Evolutionary conservation across 53 echinoderm and acorn worm genomes (phyloP).

Genomic region (Antedon mediterranea): DNA sequence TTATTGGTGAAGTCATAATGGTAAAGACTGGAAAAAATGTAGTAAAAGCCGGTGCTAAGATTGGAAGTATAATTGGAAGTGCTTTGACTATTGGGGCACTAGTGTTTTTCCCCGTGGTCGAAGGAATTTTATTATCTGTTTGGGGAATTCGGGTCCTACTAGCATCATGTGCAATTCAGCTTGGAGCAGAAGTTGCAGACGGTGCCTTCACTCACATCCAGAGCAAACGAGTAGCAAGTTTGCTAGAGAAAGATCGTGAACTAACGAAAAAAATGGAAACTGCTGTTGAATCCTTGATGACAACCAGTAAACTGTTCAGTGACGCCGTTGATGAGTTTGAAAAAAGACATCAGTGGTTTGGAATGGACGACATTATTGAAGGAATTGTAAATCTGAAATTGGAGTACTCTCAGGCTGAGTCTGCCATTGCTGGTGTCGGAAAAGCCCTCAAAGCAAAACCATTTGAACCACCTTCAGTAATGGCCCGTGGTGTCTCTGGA

Average conservation of each 20-base stretch:
- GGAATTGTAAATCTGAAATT: not conserved
- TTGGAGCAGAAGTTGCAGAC: not conserved
- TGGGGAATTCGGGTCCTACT: not conserved
- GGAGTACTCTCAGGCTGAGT: not conserved
- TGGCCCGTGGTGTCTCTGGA: not conserved
- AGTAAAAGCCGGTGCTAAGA: not conserved
- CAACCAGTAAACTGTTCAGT: not conserved
- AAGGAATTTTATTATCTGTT: not conserved
- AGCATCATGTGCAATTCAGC: not conserved
- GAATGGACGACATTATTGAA: not conserved
- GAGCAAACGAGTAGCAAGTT: not conserved
- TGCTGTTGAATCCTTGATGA: not conserved
- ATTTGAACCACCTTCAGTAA: not conserved
- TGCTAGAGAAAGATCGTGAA: not conserved
- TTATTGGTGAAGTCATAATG: not conserved
- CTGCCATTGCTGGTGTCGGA: not conserved
- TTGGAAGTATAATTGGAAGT: not conserved
- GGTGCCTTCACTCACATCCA: not conserved
- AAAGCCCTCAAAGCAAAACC: not conserved
- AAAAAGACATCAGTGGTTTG: not conserved
- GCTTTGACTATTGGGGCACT: not conserved
- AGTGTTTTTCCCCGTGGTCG: not conserved
- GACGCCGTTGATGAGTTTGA: not conserved
- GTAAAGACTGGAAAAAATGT: not conserved
- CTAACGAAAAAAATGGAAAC: not conserved